Evolutionary conservation across 2,797 vertebrate species (phyloP), one percentile per base, ranked within the genome.

Genomic region (Alectoris magna): DNA sequence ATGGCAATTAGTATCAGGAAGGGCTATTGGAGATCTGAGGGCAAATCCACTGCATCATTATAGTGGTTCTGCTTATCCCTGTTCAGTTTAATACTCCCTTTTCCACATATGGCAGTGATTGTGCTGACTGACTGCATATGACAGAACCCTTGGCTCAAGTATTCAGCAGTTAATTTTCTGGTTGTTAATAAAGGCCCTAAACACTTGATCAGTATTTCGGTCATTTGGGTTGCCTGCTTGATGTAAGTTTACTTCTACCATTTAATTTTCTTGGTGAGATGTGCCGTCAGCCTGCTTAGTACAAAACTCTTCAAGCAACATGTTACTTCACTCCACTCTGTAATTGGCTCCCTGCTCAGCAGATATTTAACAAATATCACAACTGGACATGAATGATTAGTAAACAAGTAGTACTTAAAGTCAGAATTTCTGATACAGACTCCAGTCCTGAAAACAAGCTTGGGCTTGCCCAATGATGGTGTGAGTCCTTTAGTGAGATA

Each of bases 121-220:
- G 67, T 46, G 16, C 62, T 81, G 74, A 78, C 48, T 44, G 79
- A 58, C 67, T 73, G 38, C 31, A 23, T 41, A 51, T 56, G 38
- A 67, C 0, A 0, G n/a, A 83, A 58, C 26, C 26, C 12, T 84
- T 84, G 63, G 63, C 59, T 84, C 49, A 68, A 51, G 26, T 56
- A 23, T 4, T 69, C 48, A 78, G 27, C 58, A 69, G 38, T n/a
- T 39, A 79, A 81, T 56, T 72, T 89, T 75, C 55, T 68, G 26
- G 29, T 75, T 71, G 59, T 75, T 93, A 78, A 68, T 56, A 75
- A 91, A 87, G 23, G 9, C 75, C 56, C 44, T 64, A 72, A 91
- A 51, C 36, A 43, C 26, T 64, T 71, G 39, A 56, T 41, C 10
- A 44, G 3, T n/a, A 44, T 46, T 95, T 82, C 55, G 4, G 69